Evolutionary conservation across 2,797 vertebrate genomes (phyloP).

Genomic region (Amphiprion clarkii): DNA sequence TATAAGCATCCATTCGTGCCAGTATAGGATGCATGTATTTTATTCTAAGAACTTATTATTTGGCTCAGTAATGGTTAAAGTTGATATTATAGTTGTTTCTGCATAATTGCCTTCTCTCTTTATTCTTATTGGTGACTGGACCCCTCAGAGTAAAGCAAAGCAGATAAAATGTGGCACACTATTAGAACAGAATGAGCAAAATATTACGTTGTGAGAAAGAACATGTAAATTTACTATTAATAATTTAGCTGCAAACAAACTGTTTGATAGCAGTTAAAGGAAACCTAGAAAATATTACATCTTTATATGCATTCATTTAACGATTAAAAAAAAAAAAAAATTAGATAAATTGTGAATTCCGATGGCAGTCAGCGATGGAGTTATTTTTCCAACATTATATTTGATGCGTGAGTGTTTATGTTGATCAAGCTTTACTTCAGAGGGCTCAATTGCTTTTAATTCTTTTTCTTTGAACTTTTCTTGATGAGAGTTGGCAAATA

Average conservation of each 20-base stretch:
- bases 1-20: conserved; percentile 95
- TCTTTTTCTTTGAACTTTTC: conserved; percentile 73
- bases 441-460: conserved; percentile 85
- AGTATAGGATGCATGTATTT: conserved; percentile 97
- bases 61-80: conserved; percentile 76
- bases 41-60: conserved; percentile 81
- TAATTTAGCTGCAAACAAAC: conserved; percentile 19
- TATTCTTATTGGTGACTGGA: conserved; percentile 92
- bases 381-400: conserved; percentile 10
- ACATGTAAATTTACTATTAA: conserved; percentile 4
- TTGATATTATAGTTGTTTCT: conserved; percentile 83
- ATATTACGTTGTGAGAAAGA: conserved; percentile 5
- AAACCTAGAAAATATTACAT: conserved; percentile 7
- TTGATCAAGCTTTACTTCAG: conserved; percentile 84
- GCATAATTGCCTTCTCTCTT: conserved; percentile 99
- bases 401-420: conserved; percentile 18
- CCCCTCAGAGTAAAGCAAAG: conserved; percentile 94
- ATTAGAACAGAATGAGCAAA: conserved; percentile 9
- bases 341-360: conserved; percentile 26
- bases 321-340: background rate
- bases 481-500: conserved; percentile 99
- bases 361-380: conserved; percentile 10
- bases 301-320: background rate
- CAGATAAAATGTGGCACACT: conserved; percentile 42
- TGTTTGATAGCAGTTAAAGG: background rate